These are phyloP conservation scores for Cheilosia vernalis DNA, from an alignment of 2,888 invertebrate genomes.

Conservation along the genomic window DNA sequence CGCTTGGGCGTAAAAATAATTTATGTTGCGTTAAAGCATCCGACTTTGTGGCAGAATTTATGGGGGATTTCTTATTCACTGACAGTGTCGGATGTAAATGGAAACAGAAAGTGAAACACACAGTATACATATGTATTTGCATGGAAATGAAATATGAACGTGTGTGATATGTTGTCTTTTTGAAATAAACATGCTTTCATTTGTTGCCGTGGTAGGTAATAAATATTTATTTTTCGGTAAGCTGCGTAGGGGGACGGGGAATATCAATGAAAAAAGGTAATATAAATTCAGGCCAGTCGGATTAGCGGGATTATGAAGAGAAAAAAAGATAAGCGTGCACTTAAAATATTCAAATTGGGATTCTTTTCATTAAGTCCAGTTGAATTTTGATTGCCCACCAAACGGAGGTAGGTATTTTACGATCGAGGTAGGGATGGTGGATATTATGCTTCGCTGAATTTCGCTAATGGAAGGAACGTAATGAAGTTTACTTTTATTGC, in stretches of 20 bases:
- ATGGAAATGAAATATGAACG: conserved; percentile 64
- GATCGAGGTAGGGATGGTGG: background rate
- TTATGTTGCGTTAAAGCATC: conserved; percentile 74
- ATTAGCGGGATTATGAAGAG: conserved; percentile 10
- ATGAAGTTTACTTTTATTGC: too few relatives aligned
- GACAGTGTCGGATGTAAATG: conserved; percentile 65
- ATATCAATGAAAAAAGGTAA: conserved; percentile 17
- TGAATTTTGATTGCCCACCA: conserved; percentile 34
- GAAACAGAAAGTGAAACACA: conserved; percentile 60
- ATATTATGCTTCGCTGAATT: background rate
- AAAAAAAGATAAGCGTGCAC: conserved; percentile 8
- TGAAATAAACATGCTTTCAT: conserved; percentile 39
- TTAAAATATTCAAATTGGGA: conserved; percentile 42
- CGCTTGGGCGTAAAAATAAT: conserved; percentile 66
- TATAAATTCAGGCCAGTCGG: conserved; percentile 24
- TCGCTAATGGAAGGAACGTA: too few relatives aligned
- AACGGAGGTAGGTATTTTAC: conserved; percentile 16
- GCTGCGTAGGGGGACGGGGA: background rate
- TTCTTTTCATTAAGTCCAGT: conserved; percentile 22
- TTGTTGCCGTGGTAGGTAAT: conserved; percentile 39
- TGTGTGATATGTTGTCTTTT: conserved; percentile 47
- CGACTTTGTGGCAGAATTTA: conserved; percentile 71
- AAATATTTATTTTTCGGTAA: conserved; percentile 16
- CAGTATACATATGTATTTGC: background rate
- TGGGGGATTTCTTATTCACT: conserved; percentile 66